Evolutionary conservation across 37 sponge, comb jelly and placozoan species (phyloP), one percentile per base, ranked within the genome.

Genomic region (Ephydatia muelleri): DNA sequence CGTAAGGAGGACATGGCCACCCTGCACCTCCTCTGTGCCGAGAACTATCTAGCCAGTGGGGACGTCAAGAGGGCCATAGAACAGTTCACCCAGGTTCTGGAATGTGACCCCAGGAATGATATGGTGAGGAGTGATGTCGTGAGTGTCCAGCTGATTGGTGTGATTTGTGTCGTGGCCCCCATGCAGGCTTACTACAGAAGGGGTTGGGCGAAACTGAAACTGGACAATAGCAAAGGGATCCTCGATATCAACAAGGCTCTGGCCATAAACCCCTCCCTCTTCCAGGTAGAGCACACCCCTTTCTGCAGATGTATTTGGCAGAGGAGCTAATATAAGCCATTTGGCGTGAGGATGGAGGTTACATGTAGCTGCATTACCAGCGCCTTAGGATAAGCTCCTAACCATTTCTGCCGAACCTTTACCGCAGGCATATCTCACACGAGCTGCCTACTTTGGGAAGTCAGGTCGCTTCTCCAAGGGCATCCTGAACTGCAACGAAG

Each of bases 401-500:
- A 30, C 81, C 35, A 23, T 14, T 29, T 3, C 34, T 32, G 11
- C 22, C 73, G 2, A 1, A 27, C 1, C 2, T 27, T n/a, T 68
- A 21, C 66, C 14, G 14, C 14, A 97, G 89, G 93, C 90, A 22
- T 97, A 82, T 73, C 77, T 97, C 19, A 92, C 92, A 25, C 67
- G 98, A 29, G 95, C 98, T 30, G 83, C 89, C 66, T 82, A 86
- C 80, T 98, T 77, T 88, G 89, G 86, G 0, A 81, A 83, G 83
- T 65, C 83, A 22, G 92, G 92, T 30, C 83, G 95, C 5, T 82
- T 86, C 66, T 57, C 90, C 21, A 96, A 96, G 66, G 99, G 95
- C 39, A 94, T 98, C 26, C 84, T 98, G 76, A 98, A 98, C 92
- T 98, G 99, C 77, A 94, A 91, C 37, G 92, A 98, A 82, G 99